Evolutionary conservation across 2,113 vertebrate species (phyloP), one percentile per base, ranked within the genome.

Genomic region (Otolemur garnettii): DNA sequence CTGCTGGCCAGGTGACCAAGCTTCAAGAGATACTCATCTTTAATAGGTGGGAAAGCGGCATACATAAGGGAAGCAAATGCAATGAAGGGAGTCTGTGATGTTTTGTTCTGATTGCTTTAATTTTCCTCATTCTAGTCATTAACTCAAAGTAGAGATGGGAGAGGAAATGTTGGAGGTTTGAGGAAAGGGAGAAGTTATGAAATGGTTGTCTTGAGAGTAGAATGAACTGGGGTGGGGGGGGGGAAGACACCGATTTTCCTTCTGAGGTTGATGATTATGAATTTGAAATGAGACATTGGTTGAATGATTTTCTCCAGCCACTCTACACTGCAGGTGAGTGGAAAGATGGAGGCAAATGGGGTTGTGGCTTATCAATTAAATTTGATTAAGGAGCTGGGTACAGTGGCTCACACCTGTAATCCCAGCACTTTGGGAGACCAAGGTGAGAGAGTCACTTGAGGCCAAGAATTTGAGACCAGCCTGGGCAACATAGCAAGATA

Each of bases 171-270:
- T 79, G 38, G 55, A 30, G 22, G 28, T 66, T 45, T 42, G 50
- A 95, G 53, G 50, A 88, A 96, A 96, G 21, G 26, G 15, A 30
- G 35, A 60, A 35, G 18, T 50, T 74, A 87, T 69, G 50, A 91
- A 81, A 87, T 4, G 7, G 22, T 72, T 77, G 19, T 94, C 81
- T 69, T 30, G 0, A 82, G 17, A 87, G 22, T 57, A 66, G 45
- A 77, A 57, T 74, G 80, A 92, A 53, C 15, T 78, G 24, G 28
- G 12, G 4, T 12, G 14, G 12, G 4, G 15, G 14, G 28, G 30
- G 15, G 14, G 28, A 26, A 82, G 90, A 92, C 45, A 15, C 33
- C 78, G 9, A 88, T 66, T 64, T 83, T 26, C 71, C 38, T 82
- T 33, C 64, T 84, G 42, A 93, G n/a, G 42, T 7, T 62, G 84